Evolutionary conservation across 2,888 invertebrate genomes (phyloP).

Genomic region (Hirtodrosophila duncani): DNA sequence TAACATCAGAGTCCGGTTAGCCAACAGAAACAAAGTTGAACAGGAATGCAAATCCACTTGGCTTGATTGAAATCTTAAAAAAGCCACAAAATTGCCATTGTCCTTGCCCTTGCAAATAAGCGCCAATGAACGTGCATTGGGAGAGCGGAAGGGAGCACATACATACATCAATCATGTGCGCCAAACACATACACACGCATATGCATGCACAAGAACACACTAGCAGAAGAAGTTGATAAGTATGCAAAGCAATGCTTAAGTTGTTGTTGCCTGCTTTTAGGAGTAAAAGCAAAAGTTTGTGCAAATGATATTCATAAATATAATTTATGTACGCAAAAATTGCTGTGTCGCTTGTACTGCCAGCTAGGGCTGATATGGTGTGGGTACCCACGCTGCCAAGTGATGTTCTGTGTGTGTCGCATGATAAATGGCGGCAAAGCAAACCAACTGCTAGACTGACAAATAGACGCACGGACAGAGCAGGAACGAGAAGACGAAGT

Average conservation of each 20-base stretch:
- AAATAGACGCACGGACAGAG: constrained; percentile 47
- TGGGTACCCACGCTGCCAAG: constrained; percentile 32
- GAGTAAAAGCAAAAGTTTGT: constrained; percentile 22
- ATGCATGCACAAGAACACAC: neutral
- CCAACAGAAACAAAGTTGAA: constrained; percentile 53
- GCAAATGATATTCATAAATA: constrained; percentile 66
- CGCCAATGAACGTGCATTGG: constrained; percentile 6
- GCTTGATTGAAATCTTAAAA: constrained; percentile 71
- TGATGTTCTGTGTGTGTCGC: constrained; percentile 66
- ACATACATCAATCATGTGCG: constrained; percentile 54
- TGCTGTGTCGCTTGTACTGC: constrained; percentile 45
- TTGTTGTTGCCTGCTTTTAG: constrained; percentile 37
- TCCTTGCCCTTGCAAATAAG: constrained; percentile 38
- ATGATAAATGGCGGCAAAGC: constrained; percentile 59
- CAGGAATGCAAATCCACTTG: constrained; percentile 67
- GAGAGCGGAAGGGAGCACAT: constrained; percentile 11
- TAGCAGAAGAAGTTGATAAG: constrained; percentile 33
- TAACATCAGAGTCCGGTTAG: constrained; percentile 28
- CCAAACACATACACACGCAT: constrained; percentile 20
- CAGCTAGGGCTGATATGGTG: constrained; percentile 40
- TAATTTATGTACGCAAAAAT: constrained; percentile 63
- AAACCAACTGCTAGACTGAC: constrained; percentile 15
- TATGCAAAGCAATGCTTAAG: constrained; percentile 38
- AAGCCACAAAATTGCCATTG: constrained; percentile 33
- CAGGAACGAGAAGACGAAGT: neutral